phyloP scores from a whole-genome alignment of 2,888 invertebrate genomes.

The Pedicia rivosa region DNA sequence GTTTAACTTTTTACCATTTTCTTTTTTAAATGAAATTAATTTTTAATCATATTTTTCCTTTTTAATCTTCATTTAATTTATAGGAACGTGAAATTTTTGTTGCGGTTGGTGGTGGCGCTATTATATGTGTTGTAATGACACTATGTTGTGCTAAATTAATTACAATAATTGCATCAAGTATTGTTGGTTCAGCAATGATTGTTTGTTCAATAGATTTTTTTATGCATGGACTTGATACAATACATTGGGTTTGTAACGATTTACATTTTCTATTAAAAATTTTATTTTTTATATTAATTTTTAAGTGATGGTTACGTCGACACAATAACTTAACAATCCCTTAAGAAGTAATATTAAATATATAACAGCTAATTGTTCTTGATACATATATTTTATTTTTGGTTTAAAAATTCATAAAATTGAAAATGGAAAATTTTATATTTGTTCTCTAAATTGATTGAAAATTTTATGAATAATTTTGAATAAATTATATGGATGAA shows the following conservation, averaged over 20 bases:
- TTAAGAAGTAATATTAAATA: no score
- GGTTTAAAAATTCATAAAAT: no score
- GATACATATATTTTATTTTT: no score
- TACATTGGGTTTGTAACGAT: constrained; percentile 27
- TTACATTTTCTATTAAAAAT: background rate
- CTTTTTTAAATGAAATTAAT: background rate
- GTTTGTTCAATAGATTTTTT: constrained; percentile 29
- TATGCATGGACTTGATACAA: constrained; percentile 27
- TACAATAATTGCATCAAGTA: constrained; percentile 29
- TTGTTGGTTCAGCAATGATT: constrained; percentile 30
- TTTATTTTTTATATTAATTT: background rate
- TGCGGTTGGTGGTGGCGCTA: constrained; percentile 29
- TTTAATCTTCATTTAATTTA: constrained; percentile 7
- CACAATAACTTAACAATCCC: no score
- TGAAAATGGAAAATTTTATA: no score
- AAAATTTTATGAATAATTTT: no score
- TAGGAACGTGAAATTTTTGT: constrained; percentile 29
- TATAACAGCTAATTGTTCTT: no score
- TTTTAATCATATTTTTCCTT: constrained; percentile 1
- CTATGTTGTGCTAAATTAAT: constrained; percentile 29
- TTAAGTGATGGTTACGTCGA: no score
- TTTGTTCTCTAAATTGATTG: no score
- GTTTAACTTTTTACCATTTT: background rate
- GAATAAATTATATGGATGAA: no score
- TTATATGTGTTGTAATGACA: constrained; percentile 29